phyloP scores from a whole-genome alignment of 2,113 vertebrate genomes.

The Platysternon megacephalum region DNA sequence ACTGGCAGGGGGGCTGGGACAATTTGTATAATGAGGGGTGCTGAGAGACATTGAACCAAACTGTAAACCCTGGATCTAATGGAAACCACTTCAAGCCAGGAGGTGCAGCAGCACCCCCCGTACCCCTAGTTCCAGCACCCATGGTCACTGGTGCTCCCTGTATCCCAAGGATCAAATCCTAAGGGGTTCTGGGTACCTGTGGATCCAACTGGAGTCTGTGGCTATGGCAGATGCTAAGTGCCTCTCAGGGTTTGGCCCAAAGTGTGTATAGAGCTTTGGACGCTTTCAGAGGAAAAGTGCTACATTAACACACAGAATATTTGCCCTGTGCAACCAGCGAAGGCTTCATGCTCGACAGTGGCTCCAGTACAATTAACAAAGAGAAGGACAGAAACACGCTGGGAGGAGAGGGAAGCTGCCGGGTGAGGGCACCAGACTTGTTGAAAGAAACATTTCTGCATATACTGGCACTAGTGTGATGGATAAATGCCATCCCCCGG shows the following conservation, averaged over 20 bases:
- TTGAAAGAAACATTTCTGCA: background rate
- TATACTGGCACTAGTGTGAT: no score
- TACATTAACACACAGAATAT: background rate
- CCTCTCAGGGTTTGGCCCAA: background rate
- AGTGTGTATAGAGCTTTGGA: accelerated
- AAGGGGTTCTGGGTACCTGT: background rate
- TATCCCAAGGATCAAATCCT: background rate
- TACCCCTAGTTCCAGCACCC: no score
- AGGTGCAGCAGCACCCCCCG: no score
- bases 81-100: no score
- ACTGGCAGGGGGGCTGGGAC: background rate
- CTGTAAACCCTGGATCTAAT: no score
- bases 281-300: accelerated
- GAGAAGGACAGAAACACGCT: background rate
- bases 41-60: no score
- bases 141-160: background rate
- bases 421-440: background rate
- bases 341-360: background rate
- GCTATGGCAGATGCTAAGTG: background rate
- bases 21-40: no score
- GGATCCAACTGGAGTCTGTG: background rate
- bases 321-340: background rate
- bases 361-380: no score
- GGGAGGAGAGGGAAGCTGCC: background rate
- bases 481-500: background rate